Conservation (phyloP, 2,113 vertebrate genomes). For the Pyrgilauda ruficollis region DNA sequence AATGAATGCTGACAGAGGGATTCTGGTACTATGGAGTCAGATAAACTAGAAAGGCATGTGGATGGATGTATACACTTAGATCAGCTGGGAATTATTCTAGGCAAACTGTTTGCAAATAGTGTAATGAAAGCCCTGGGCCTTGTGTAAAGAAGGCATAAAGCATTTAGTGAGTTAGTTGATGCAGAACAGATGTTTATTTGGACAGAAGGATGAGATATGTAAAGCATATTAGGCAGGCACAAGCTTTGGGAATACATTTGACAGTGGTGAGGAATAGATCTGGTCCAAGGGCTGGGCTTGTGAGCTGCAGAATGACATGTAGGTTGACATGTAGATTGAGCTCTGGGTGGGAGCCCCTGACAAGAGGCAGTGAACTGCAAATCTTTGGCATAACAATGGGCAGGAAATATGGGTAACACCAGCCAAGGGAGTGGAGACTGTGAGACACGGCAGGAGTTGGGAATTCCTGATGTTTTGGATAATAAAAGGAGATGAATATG, state of each 20-base stretch:
- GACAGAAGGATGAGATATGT: not conserved
- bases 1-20: not conserved
- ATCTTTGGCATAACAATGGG: not conserved
- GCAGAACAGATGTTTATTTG: not conserved
- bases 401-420: not conserved
- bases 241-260: not conserved
- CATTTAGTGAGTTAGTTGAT: not conserved
- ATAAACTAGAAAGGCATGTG: not conserved
- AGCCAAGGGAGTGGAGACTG: not conserved
- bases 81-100: not conserved
- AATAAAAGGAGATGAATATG: too few species aligned
- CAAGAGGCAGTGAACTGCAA: not conserved
- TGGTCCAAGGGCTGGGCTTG: not conserved
- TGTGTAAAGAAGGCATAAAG: not conserved
- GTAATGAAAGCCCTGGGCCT: not conserved
- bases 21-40: not conserved
- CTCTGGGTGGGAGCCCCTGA: not conserved
- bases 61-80: not conserved
- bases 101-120: not conserved
- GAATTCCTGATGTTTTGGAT: not conserved
- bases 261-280: not conserved
- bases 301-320: not conserved
- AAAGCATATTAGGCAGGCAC: not conserved
- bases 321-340: not conserved
- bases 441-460: accelerated